Base-by-base conservation (phyloP, 1,140 invertebrate species). In the Anagrus nilaparvatae region DNA sequence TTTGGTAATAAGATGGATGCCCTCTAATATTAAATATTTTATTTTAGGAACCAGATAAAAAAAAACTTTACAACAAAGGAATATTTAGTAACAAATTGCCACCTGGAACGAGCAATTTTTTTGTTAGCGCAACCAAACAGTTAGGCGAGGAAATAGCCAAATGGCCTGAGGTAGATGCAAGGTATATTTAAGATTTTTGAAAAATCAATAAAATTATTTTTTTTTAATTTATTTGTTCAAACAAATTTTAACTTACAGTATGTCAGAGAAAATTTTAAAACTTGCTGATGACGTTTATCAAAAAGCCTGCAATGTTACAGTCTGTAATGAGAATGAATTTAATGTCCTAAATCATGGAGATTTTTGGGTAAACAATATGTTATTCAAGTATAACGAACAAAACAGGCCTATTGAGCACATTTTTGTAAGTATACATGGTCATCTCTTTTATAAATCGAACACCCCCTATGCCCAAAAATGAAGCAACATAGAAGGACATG, bases 331-430 rank as follows among this genome's bases (percentile, higher is more conserved):
- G 10, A 48, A 60, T 4, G 60, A 71, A 9, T 77, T 78, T 40
- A 63, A 69, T 19, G 76, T 79, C 1, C 58, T 81, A 8, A 76
- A 73, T 50, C 79, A 81, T 29, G 78, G 78, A 6, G 79, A 81
- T 53, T 61, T 69, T 21, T 81, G 78, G 77, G 60, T 72, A 3
- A 79, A 78, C 46, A 81, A 81, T 47, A 75, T 80, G 56, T 56
- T 81, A 50, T 79, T 79, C 49, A 64, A 64, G 29, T 78, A 78
- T 40, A 54, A 73, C 33, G 43, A 61, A 0, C 33, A 58, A 0
- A 56, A 58, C 1, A 61, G 69, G 35, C 63, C 71, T 0, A 58
- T 67, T 7, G 58, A 69, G 10, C 65, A 75, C 4, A 71, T 72
- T 53, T 75, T 78, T 30, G 72, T 76, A 58, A 67, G 66, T 60